Conservation (phyloP, 1,140 invertebrate species). For the Cydia splendana region DNA sequence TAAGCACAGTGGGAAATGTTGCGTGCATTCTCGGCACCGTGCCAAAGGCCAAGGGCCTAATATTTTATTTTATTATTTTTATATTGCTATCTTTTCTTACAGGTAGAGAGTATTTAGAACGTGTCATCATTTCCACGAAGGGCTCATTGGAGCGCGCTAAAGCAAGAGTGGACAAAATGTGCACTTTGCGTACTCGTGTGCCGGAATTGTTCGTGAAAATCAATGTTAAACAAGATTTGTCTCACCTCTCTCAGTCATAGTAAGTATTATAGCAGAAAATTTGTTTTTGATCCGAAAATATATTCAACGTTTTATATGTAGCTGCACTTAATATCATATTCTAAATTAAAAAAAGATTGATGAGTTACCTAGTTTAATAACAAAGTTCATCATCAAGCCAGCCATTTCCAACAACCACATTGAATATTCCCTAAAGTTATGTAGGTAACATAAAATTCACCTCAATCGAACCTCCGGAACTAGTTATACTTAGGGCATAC, state of each 20-base stretch:
- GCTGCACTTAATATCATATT: too few relatives aligned
- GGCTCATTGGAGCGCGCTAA: conserved; percentile 28
- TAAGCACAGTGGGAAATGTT: too few relatives aligned
- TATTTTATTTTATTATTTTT: background rate
- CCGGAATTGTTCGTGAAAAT: background rate
- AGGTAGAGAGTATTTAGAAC: conserved; percentile 20
- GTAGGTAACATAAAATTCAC: too few relatives aligned
- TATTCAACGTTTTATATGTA: too few relatives aligned
- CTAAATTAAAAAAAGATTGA: too few relatives aligned
- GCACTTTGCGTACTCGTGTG: background rate
- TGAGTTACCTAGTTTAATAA: too few relatives aligned
- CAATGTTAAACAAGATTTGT: background rate
- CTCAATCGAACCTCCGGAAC: too few relatives aligned
- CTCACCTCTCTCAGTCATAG: background rate
- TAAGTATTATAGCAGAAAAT: background rate
- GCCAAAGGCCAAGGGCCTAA: background rate
- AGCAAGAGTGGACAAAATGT: conserved; percentile 19
- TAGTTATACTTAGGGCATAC: too few relatives aligned
- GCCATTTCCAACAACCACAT: too few relatives aligned
- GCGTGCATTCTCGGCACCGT: too few relatives aligned
- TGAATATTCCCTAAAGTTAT: too few relatives aligned
- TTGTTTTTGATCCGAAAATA: background rate
- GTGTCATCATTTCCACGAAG: background rate
- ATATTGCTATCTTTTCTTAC: background rate
- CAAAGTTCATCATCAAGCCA: too few relatives aligned